These are phyloP conservation scores for Panonychus citri DNA, from an alignment of 1,140 invertebrate species.

Conservation along the genomic window DNA sequence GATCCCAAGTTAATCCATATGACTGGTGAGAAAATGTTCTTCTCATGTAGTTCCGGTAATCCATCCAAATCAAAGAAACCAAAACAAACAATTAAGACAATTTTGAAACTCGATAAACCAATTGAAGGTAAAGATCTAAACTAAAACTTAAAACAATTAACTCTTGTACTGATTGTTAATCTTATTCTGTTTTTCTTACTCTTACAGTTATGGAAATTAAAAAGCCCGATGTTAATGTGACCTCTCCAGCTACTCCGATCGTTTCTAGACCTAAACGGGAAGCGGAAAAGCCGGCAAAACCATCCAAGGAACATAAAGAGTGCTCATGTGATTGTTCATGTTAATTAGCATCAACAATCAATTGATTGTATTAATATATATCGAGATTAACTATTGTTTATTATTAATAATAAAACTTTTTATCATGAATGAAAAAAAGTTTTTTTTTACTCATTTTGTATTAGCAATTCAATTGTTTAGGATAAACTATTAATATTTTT, in stretches of 20 bases:
- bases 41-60: conserved; percentile 36
- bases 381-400: too few species aligned
- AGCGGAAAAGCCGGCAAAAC: background rate
- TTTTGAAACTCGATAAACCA: background rate
- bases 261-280: background rate
- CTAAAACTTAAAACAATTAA: background rate
- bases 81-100: background rate
- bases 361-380: too few species aligned
- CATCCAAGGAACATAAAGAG: background rate
- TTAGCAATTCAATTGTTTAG: too few species aligned
- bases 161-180: background rate
- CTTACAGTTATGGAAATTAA: too few species aligned
- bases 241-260: too few species aligned
- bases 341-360: background rate
- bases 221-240: too few species aligned
- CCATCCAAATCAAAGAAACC: background rate
- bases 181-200: background rate
- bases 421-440: too few species aligned
- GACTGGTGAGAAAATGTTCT: conserved; percentile 56
- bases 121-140: background rate
- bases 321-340: conserved; percentile 5
- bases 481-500: too few species aligned
- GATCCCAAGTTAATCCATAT: conserved; percentile 44
- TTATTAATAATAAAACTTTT: too few species aligned
- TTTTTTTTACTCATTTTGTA: too few species aligned